Evolutionary conservation across 1,140 invertebrate genomes (phyloP).

Genomic region (Lepidotrigona ventralis): DNA sequence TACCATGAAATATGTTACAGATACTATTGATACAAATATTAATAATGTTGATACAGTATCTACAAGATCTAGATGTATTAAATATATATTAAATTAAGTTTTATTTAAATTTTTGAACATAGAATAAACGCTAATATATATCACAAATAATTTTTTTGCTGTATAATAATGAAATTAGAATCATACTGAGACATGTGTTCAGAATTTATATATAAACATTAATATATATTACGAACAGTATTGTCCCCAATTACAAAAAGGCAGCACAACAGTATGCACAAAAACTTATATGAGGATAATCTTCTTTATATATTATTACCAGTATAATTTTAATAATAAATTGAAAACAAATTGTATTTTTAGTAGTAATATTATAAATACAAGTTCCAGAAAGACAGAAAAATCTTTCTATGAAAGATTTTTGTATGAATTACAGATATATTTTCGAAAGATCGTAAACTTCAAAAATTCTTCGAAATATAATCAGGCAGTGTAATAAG

Average conservation of each 20-base stretch:
- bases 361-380: neutral
- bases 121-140: conserved; percentile 1
- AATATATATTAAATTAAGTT: conserved; percentile 12
- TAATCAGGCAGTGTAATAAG: conserved; percentile 42
- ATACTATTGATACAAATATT: conserved; percentile 44
- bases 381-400: neutral
- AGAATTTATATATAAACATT: conserved; percentile 20
- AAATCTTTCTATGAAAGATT: conserved; percentile 17
- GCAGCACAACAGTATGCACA: conserved; percentile 1
- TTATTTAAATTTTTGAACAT: conserved; percentile 28
- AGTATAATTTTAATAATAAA: conserved; percentile 5
- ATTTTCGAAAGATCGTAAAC: conserved; percentile 39
- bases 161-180: conserved; percentile 1
- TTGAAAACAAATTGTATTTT: conserved; percentile 3
- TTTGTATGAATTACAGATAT: conserved; percentile 38
- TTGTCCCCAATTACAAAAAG: conserved; percentile 29
- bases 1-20: conserved; percentile 37
- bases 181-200: neutral
- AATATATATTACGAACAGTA: neutral
- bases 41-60: conserved; percentile 38
- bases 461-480: conserved; percentile 48
- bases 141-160: conserved; percentile 17
- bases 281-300: neutral
- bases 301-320: neutral
- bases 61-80: conserved; percentile 37